Evolutionary conservation across 2,888 invertebrate species (phyloP), one percentile per base, ranked within the genome.

Genomic region (Drosophila meridiana): DNA sequence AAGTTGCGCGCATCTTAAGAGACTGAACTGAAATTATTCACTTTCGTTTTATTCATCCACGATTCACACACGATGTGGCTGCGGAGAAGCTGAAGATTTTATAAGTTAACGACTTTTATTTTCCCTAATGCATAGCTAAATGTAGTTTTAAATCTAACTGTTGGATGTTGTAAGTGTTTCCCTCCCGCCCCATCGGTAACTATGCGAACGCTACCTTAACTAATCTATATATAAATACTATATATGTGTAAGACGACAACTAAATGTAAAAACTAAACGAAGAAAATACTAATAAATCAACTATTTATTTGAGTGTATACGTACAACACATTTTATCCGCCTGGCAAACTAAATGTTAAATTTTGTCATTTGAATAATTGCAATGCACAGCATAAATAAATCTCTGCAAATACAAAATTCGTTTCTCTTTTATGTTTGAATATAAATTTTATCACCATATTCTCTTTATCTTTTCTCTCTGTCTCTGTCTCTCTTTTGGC

Each of bases 11-110:
- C 76, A 86, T 86, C 89, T 86, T 64, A 90, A 88, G 87, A 87
- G 87, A 87, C 87, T 87, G 87, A 87, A 90, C 87, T 82, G 87
- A 87, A 86, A 52, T 52, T 68, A 74, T 79, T 87, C 32, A 66
- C 71, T 86, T 81, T 40, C 48, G 66, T 57, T 76, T 57, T 20
- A 9, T 28, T n/a, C n/a, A 61, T 26, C 38, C 38, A 43, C 28
- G 30, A 66, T 43, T 59, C 56, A 40, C 62, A 69, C 53, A 55
- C 26, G 20, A 20, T 34, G 34, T 36, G 30, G 30, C 40, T 42
- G 69, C 53, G 69, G 7, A 43, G 69, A 4, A 43, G 56, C 70
- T 71, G 45, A 71, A 63, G n/a, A 52, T 40, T 43, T 28, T 6
- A 57, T 71, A 32, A 57, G 70, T 70, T 61, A 70, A 70, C 48